Conservation (phyloP, 2,888 invertebrate genomes). For the Pteria penguin region DNA sequence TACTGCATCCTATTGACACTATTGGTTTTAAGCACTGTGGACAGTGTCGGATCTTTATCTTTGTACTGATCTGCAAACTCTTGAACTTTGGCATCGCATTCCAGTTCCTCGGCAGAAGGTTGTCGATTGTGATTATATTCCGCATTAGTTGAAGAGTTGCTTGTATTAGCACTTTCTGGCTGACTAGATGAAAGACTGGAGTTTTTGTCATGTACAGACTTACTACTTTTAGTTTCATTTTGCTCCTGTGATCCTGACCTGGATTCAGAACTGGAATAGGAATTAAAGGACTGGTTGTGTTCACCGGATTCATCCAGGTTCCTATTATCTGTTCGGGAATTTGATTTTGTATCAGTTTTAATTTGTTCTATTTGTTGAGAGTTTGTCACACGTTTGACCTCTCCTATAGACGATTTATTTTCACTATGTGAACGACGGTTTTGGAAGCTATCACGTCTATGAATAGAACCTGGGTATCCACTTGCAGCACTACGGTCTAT, state of each 20-base stretch:
- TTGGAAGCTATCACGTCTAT: background rate
- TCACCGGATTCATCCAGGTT: background rate
- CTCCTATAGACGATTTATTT: background rate
- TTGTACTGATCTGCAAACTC: constrained; percentile 78
- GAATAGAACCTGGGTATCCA: constrained; percentile 1
- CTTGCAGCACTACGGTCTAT: constrained; percentile 10
- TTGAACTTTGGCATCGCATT: constrained; percentile 86
- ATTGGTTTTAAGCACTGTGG: constrained; percentile 81
- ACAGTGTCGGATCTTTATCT: constrained; percentile 70
- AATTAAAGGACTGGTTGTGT: background rate
- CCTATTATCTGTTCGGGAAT: background rate
- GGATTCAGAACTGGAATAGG: background rate
- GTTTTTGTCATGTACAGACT: background rate
- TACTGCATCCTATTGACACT: constrained; percentile 87
- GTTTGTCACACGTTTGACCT: background rate
- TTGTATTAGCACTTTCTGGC: background rate
- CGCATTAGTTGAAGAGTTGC: background rate
- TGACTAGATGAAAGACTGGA: constrained; percentile 12
- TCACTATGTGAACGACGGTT: background rate
- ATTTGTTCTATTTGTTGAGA: background rate
- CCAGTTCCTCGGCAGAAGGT: constrained; percentile 86
- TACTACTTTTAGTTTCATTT: background rate
- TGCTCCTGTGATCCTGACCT: background rate
- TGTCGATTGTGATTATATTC: constrained; percentile 59
- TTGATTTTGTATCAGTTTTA: background rate